phyloP scores from a whole-genome alignment of 2,888 invertebrate species.

The Antitype chi region DNA sequence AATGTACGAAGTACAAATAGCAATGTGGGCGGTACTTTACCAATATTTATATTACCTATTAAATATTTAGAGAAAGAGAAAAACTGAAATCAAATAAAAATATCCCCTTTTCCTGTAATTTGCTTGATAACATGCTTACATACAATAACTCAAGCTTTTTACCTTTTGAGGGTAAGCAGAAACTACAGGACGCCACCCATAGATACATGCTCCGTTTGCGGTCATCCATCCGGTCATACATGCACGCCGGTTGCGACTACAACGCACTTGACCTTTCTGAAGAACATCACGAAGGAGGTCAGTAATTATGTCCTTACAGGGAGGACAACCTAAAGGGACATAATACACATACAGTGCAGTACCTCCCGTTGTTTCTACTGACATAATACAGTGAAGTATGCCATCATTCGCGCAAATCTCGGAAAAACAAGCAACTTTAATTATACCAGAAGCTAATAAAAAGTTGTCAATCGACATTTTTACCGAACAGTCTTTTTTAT shows the following conservation, averaged over 20 bases:
- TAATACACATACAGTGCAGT: too few relatives aligned
- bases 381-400: too few relatives aligned
- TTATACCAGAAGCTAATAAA: conserved; percentile 2
- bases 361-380: neutral
- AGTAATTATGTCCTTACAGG: neutral
- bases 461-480: conserved; percentile 5
- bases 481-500: conserved; percentile 10
- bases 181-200: neutral
- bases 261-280: neutral
- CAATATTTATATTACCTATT: neutral
- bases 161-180: neutral
- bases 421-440: neutral
- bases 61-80: neutral
- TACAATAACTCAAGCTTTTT: neutral
- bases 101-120: neutral
- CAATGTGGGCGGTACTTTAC: too few relatives aligned
- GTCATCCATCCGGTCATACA: neutral
- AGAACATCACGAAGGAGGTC: neutral
- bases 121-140: neutral
- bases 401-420: neutral
- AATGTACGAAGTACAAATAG: neutral
- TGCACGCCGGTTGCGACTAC: neutral
- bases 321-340: neutral
- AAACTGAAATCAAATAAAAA: neutral
- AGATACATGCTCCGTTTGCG: neutral